Conservation (phyloP, 2,888 invertebrate species). For the Apodemia mormo region DNA sequence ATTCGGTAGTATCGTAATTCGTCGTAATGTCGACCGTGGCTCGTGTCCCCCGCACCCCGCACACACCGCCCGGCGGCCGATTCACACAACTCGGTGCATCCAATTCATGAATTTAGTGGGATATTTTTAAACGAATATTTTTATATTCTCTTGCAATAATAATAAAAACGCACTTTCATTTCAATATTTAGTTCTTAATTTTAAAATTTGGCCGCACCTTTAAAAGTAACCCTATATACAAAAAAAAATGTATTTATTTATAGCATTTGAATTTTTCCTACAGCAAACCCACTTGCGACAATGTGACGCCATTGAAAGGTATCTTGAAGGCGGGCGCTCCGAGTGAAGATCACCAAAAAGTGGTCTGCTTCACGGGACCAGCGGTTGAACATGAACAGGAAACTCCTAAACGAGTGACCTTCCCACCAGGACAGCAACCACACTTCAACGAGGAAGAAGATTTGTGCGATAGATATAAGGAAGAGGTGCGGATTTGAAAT, state of each 20-base stretch:
- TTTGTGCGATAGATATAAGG: constrained; percentile 60
- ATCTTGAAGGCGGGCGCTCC: constrained; percentile 67
- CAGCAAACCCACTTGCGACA: constrained; percentile 65
- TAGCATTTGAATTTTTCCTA: constrained; percentile 2
- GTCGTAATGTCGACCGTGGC: too few species aligned
- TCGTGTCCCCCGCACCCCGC: too few species aligned
- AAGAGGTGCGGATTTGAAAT: constrained; percentile 46
- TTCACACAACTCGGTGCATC: too few species aligned
- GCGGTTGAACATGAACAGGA: constrained; percentile 54
- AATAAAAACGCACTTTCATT: too few species aligned
- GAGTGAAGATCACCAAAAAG: constrained; percentile 71
- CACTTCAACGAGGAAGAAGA: constrained; percentile 58
- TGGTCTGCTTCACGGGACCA: constrained; percentile 74
- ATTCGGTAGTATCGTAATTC: too few species aligned
- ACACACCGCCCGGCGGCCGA: neutral
- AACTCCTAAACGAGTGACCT: constrained; percentile 34
- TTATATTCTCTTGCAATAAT: too few species aligned
- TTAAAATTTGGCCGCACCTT: too few species aligned
- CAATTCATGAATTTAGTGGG: too few species aligned
- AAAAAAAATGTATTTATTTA: neutral
- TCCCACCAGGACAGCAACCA: constrained; percentile 61
- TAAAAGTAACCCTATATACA: too few species aligned
- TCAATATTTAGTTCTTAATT: too few species aligned
- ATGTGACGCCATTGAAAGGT: constrained; percentile 63
- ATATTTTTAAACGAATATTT: too few species aligned